Base-by-base conservation (phyloP, 2,113 vertebrate genomes). In the Eudyptes chrysolophus region DNA sequence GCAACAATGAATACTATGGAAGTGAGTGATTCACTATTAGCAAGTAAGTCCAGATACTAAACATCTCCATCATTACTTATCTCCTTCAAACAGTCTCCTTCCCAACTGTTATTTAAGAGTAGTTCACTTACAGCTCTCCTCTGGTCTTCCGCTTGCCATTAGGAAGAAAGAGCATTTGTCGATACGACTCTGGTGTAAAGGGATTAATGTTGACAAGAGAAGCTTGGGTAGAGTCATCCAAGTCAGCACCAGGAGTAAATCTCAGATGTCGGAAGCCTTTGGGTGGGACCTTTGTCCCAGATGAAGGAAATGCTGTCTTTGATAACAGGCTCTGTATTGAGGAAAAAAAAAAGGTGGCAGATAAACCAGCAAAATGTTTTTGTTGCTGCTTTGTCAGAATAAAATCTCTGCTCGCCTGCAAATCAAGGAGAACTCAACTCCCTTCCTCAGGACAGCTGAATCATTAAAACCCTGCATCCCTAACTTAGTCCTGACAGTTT, bases 161-260 rank as follows among this genome's bases (percentile, higher is more conserved):
- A 29, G 95, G 87, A 40, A 96, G 95, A 54, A 98, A 94, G 38
- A 98, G 71, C 85, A 95, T 94, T 81, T 98, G 98, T 52, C 97
- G 96, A 17, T 98, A 99, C 0, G 99, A 98, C 62, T 99, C 98
- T 2, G 99, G 99, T 18, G 99, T 99, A 87, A 99, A 99, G 38
- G 99, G 99, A 78, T 99, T 99, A 48, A 99, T 98, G 60, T 99
- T 99, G 97, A 99, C 99, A 22, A 97, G 98, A 12, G 98, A 96
- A 16, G 97, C 42, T 24, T 96, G 94, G 24, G 96, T 32, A 36
- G 82, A 89, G 64, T 98, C 97, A 24, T 98, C 95, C 1, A 42
- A 68, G 58, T 96, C 72, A 48, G 96, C 92, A 16, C 81, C 57
- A 20, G 98, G 97, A 18, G 97, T 80, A 32, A 98, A 94, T 10